Evolutionary conservation across 2,888 invertebrate genomes (phyloP), one percentile per base, ranked within the genome.

Genomic region (Anagyrus pseudococci): DNA sequence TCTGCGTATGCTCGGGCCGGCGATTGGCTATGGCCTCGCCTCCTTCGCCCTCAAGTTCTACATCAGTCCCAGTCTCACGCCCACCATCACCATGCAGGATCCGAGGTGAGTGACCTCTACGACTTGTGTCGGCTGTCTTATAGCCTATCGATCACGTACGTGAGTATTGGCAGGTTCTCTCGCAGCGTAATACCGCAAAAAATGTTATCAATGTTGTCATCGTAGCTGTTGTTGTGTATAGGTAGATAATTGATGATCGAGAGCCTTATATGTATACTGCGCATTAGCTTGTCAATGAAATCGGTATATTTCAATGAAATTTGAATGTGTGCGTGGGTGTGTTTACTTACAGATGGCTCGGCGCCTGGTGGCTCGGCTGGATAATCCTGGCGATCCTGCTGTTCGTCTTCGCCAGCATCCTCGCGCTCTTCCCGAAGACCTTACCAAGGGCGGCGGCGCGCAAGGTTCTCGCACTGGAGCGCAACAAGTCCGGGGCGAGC

Each of bases 291-390:
- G n/a, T n/a, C n/a, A n/a, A n/a, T n/a, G n/a, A n/a, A n/a, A n/a
- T n/a, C n/a, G n/a, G n/a, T n/a, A n/a, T n/a, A n/a, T n/a, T n/a
- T n/a, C n/a, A n/a, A n/a, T n/a, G n/a, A n/a, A n/a, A n/a, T n/a
- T n/a, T n/a, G n/a, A n/a, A n/a, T n/a, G n/a, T n/a, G n/a, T n/a
- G n/a, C n/a, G n/a, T n/a, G n/a, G n/a, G n/a, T n/a, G n/a, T n/a
- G n/a, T n/a, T n/a, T n/a, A n/a, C n/a, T 44, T 13, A 64, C 53
- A 84, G 90, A 68, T 92, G 92, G 92, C 80, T 92, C 46, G 92
- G 92, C 1, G 91, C 92, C n/a, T 92, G 91, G 91, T 92, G 91
- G 91, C 74, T 91, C 48, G 91, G 90, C 1, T 90, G 89, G 88
- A 81, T 89, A 22, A 83, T 90, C 17, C 78, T 89, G 44, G 88